A percentile compares a stretch with the other conserved stretches of the same genome.
phyloP scores from a whole-genome alignment of 2,888 invertebrate species.

The Achlya flavicornis region DNA sequence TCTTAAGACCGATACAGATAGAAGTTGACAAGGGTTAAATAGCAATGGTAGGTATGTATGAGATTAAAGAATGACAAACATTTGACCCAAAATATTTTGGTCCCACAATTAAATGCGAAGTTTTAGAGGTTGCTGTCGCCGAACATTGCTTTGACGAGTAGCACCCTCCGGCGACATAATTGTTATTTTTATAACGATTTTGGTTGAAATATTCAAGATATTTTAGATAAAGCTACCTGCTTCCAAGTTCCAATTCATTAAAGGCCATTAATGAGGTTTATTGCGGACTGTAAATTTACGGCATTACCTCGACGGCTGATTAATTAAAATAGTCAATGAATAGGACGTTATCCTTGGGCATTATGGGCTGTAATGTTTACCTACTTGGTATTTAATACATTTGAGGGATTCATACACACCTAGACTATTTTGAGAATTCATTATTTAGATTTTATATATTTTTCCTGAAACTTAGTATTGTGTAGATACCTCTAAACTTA shows the following conservation, averaged over 20 bases:
- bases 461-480: neutral
- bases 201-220: conserved; percentile 45
- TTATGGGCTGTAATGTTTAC: conserved; percentile 46
- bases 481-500: neutral
- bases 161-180: conserved; percentile 52
- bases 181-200: conserved; percentile 68
- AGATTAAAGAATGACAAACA: conserved; percentile 35
- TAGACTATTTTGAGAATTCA: neutral
- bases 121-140: conserved; percentile 54
- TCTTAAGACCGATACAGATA: neutral
- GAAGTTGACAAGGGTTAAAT: neutral
- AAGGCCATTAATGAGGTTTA: conserved; percentile 73
- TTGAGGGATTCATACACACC: neutral
- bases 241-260: conserved; percentile 78
- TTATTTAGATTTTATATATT: neutral
- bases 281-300: conserved; percentile 68
- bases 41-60: conserved; percentile 21
- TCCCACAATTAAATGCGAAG: conserved; percentile 62
- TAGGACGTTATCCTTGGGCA: conserved; percentile 52
- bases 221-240: conserved; percentile 73
- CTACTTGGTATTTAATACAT: conserved; percentile 18
- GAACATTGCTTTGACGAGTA: conserved; percentile 40
- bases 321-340: conserved; percentile 71
- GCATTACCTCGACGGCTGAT: conserved; percentile 56
- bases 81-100: conserved; percentile 49